These are phyloP conservation scores for Spinus pinus DNA, from an alignment of 2,797 vertebrate species.

Conservation along the genomic window DNA sequence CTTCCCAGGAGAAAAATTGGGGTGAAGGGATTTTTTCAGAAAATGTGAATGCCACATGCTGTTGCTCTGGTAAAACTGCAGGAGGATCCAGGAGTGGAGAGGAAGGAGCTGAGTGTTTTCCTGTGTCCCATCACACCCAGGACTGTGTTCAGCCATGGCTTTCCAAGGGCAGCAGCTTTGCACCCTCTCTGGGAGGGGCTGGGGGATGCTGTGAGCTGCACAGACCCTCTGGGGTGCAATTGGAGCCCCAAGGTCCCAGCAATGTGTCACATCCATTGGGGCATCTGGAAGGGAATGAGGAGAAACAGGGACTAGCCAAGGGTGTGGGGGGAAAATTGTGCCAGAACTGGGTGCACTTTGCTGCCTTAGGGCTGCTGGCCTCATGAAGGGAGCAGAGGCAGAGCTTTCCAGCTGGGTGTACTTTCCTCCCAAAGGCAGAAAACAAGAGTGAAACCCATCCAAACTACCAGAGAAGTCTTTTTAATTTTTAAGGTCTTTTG, in stretches of 20 bases:
- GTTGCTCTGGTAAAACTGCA: rapidly evolving
- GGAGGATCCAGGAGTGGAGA: not conserved
- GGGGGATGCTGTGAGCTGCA: not conserved
- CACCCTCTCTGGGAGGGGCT: not conserved
- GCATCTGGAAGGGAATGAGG: not conserved
- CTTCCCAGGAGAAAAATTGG: too few species aligned
- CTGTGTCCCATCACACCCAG: not conserved
- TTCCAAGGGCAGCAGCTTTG: not conserved
- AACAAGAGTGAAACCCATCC: not conserved
- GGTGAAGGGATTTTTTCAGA: too few species aligned
- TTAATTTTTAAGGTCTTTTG: not conserved
- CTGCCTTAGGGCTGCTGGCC: not conserved
- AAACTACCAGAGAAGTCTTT: not conserved
- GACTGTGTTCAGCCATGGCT: rapidly evolving
- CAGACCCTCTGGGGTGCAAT: not conserved
- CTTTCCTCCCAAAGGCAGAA: not conserved
- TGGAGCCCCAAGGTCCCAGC: not conserved
- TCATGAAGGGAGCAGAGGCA: not conserved
- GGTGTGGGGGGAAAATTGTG: not conserved
- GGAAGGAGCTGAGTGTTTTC: not conserved
- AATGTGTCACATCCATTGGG: not conserved
- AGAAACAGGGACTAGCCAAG: not conserved
- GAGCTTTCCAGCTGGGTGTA: not conserved
- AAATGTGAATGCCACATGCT: too few species aligned
- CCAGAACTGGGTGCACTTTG: not conserved